A percentile compares a stretch with the other conserved stretches of the same genome.
These are phyloP conservation scores for Myxocyprinus asiaticus DNA, from an alignment of 2,113 vertebrate genomes.

Conservation along the genomic window DNA sequence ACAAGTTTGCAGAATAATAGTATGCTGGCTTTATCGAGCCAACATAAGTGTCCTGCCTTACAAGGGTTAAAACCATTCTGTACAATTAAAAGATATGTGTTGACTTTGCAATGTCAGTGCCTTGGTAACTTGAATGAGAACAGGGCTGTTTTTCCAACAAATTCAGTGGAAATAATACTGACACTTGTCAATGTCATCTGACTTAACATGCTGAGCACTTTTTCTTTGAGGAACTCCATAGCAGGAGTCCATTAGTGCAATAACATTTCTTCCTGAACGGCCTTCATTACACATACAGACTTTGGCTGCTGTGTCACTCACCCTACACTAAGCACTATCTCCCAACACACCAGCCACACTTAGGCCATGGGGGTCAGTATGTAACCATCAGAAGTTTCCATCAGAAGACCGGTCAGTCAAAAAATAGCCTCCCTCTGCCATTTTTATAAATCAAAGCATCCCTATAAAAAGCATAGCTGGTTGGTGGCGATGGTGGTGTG, in stretches of 20 bases:
- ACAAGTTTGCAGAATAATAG: too few species aligned
- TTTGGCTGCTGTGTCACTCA: conserved; percentile 39
- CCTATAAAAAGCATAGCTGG: conserved; percentile 86
- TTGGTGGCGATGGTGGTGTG: conserved; percentile 76
- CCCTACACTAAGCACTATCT: conserved; percentile 28
- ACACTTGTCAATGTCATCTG: background rate
- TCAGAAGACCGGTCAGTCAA: conserved; percentile 64
- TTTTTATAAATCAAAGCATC: conserved; percentile 86
- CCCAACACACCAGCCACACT: conserved; percentile 60
- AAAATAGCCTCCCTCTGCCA: conserved; percentile 80
- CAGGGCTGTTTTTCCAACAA: background rate
- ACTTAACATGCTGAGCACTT: background rate
- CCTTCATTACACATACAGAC: conserved; percentile 19
- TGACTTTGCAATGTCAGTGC: too few species aligned
- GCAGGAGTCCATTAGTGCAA: conserved; percentile 26
- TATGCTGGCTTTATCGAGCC: too few species aligned
- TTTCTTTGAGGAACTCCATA: conserved; percentile 39
- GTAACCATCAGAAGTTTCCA: conserved; percentile 75
- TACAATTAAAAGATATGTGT: too few species aligned
- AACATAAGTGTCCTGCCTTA: too few species aligned
- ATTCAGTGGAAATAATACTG: background rate
- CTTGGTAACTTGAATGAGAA: background rate
- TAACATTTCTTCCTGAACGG: conserved; percentile 21
- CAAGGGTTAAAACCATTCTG: too few species aligned
- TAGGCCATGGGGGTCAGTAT: conserved; percentile 70